Conservation (phyloP, 2,797 vertebrate species). For the Notolepis coatsorum region DNA sequence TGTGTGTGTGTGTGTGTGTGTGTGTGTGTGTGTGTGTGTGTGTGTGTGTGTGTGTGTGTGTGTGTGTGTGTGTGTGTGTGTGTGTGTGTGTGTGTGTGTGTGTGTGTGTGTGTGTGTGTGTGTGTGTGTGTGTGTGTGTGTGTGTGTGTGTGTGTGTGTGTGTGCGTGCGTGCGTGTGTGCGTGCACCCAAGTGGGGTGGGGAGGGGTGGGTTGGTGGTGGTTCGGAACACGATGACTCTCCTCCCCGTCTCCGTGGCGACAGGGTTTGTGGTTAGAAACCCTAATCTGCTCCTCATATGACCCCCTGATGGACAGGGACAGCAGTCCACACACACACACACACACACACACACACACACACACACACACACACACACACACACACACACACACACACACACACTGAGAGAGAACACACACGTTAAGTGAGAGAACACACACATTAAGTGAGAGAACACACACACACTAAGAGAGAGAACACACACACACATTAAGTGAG, state of each 20-base stretch:
- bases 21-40: neutral
- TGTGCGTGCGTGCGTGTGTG: neutral
- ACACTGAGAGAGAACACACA: neutral
- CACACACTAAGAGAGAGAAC: too few relatives aligned
- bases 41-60: constrained; percentile 27
- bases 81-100: constrained; percentile 28
- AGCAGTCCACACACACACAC: constrained; percentile 16
- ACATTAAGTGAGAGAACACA: too few relatives aligned
- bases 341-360: constrained; percentile 8
- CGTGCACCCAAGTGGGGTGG: neutral
- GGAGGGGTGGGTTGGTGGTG: neutral
- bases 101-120: constrained; percentile 49
- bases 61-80: constrained; percentile 52
- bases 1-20: constrained; percentile 3
- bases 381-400: constrained; percentile 1
- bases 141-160: constrained; percentile 9
- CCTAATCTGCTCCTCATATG: constrained; percentile 82
- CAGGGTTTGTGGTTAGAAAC: constrained; percentile 79
- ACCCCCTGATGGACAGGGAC: constrained; percentile 72
- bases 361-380: constrained; percentile 2
- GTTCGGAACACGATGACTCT: constrained; percentile 60
- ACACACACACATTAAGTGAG: too few relatives aligned
- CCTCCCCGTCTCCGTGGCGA: constrained; percentile 59
- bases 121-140: constrained; percentile 8
- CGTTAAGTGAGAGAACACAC: too few relatives aligned